Percentiles rank a stretch among this genome's conserved stretches.
phyloP scores from a whole-genome alignment of 64 coral and sea anemone species.

The Stylophora pistillata region DNA sequence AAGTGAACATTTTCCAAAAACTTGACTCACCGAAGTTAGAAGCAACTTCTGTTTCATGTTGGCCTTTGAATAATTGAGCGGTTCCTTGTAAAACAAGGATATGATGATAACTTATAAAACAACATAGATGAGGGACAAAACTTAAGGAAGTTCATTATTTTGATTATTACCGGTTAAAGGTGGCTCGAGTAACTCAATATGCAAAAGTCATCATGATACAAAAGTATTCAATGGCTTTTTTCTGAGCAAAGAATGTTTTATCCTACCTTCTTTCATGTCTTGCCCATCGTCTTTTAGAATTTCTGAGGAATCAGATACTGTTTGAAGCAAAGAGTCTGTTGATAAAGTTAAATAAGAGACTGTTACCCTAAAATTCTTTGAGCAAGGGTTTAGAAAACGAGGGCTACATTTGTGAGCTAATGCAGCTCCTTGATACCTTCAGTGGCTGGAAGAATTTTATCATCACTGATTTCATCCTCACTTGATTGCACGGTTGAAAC shows the following conservation, averaged over 20 bases:
- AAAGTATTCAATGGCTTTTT: no score
- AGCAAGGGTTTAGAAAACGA: no score
- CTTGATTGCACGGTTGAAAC: neutral
- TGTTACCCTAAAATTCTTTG: no score
- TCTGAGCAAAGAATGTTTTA: neutral
- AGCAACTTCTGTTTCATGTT: conserved; percentile 8
- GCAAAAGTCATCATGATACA: no score
- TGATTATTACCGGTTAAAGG: neutral
- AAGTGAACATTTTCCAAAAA: neutral
- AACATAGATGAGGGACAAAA: neutral
- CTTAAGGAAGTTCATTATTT: neutral
- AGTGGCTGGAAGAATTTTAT: conserved; percentile 8
- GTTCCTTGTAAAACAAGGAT: neutral
- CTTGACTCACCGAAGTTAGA: conserved; percentile 20
- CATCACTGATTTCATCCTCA: neutral
- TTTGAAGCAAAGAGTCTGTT: conserved; percentile 4
- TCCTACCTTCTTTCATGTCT: neutral
- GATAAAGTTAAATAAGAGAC: neutral
- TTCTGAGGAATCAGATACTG: conserved; percentile 1
- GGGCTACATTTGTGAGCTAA: neutral
- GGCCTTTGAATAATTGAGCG: neutral
- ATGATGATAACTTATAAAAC: neutral
- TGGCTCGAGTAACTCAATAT: neutral
- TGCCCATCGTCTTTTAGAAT: neutral
- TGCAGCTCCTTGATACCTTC: neutral